A percentile compares a stretch with the other conserved stretches of the same genome.
phyloP scores from a whole-genome alignment of 30 jellyfish, hydroid and myxozoan genomes.

The Rhopilema esculentum region DNA sequence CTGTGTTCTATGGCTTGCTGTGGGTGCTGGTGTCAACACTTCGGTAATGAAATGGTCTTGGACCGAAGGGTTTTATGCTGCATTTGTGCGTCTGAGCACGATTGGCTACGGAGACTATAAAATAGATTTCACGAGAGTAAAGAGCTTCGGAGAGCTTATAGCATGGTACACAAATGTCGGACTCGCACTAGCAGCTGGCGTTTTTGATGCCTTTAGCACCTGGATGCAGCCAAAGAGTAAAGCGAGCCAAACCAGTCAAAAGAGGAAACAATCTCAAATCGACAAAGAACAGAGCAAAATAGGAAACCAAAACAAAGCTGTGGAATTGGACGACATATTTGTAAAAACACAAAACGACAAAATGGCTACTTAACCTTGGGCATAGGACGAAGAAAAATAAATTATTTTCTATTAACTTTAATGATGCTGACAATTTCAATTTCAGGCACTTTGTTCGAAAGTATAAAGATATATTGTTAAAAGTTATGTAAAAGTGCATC shows the following conservation, averaged over 20 bases:
- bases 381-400: neutral
- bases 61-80: constrained; percentile 47
- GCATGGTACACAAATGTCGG: constrained; percentile 47
- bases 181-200: constrained; percentile 43
- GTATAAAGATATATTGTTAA: too few relatives aligned
- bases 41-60: constrained; percentile 39
- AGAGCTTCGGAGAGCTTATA: neutral
- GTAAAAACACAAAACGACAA: neutral
- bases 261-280: neutral
- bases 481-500: too few relatives aligned
- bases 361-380: neutral
- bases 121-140: constrained; percentile 8
- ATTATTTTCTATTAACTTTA: neutral
- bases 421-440: too few relatives aligned
- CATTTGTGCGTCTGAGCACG: constrained; percentile 38
- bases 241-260: neutral
- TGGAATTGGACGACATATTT: neutral
- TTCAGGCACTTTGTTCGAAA: too few relatives aligned
- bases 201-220: constrained; percentile 25
- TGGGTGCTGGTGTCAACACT: constrained; percentile 11
- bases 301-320: neutral
- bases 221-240: neutral
- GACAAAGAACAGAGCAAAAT: neutral
- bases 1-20: constrained; percentile 7
- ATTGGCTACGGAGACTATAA: constrained; percentile 60